Evolutionary conservation across 2,888 invertebrate genomes (phyloP), one percentile per base, ranked within the genome.

Genomic region (Heliothis peltigera): DNA sequence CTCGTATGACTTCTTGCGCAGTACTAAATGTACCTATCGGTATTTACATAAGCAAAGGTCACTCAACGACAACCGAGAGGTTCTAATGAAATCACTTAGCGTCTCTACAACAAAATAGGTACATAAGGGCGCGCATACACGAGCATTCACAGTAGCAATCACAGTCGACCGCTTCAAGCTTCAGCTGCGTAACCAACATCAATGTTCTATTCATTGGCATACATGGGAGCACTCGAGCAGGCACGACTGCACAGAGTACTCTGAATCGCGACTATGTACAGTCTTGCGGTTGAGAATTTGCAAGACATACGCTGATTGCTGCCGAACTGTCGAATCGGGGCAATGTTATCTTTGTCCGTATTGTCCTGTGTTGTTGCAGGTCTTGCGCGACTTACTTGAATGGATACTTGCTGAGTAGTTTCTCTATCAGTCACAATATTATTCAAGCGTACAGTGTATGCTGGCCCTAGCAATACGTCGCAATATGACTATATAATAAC

Each of bases 1-100:
- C 58, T 64, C 52, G 22, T 54, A 64, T 53, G 46, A 58, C 58
- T 68, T 63, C 60, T 63, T 68, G 63, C 59, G 8, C 56, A 53
- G 54, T 56, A 59, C 18, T 19, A 39, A n/a, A 17, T 52, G 6
- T 15, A 32, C 32, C 0, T 25, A 25, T 8, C 25, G 6, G 8
- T 19, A 22, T 32, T 28, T 22, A 35, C 43, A 47, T 22, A 43
- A 48, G 19, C 28, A 64, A 81, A 83, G 81, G 85, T 79, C 77
- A 77, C 51, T 67, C 63, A 15, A 28, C 52, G 65, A 59, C 68
- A 64, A 73, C 43, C 57, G 65, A 70, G 72, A 84, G 77, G 75
- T 80, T 80, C 84, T 87, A 86, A 89, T 84, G 75, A 86, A 87
- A 84, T 79, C 77, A 84, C 67, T 85, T 84, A 83, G 64, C 77